These are phyloP conservation scores for Apeira syringaria DNA, from an alignment of 2,888 invertebrate species.

Conservation along the genomic window DNA sequence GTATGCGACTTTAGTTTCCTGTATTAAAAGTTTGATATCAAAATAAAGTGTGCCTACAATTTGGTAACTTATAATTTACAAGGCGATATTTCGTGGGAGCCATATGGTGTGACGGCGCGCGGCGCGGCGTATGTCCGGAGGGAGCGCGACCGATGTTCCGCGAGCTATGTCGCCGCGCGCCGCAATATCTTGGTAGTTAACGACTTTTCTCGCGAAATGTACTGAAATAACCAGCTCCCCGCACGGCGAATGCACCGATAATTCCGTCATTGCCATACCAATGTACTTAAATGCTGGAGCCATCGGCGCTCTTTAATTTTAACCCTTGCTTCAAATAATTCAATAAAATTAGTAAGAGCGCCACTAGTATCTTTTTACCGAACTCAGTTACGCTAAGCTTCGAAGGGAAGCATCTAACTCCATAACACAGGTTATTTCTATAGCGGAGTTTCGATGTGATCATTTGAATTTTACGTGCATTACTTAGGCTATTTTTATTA, in stretches of 20 bases:
- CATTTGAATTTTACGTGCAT: too few relatives aligned
- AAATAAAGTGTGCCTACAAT: slow-evolving; percentile 11
- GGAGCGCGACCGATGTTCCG: slow-evolving; percentile 40
- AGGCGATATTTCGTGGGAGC: background rate
- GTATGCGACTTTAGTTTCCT: slow-evolving; percentile 16
- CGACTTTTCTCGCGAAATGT: slow-evolving; percentile 71
- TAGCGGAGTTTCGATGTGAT: too few relatives aligned
- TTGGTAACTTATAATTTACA: background rate
- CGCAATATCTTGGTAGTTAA: slow-evolving; percentile 57
- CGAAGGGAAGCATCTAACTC: slow-evolving; percentile 33
- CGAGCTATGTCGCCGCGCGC: slow-evolving; percentile 54
- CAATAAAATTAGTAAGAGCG: too few relatives aligned
- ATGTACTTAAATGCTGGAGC: slow-evolving; percentile 75
- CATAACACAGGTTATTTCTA: slow-evolving; percentile 28
- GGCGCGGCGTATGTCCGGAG: slow-evolving; percentile 38
- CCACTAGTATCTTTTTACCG: too few relatives aligned
- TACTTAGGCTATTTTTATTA: slow-evolving; percentile 49
- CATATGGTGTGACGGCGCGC: slow-evolving; percentile 34
- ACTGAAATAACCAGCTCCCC: slow-evolving; percentile 73
- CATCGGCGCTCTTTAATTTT: slow-evolving; percentile 59
- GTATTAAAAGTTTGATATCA: slow-evolving; percentile 22
- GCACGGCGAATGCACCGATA: slow-evolving; percentile 57
- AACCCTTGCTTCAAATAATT: too few relatives aligned
- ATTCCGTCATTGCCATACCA: slow-evolving; percentile 70
- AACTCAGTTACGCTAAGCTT: too few relatives aligned